Evolutionary conservation across 2,797 vertebrate species (phyloP), one percentile per base, ranked within the genome.

Genomic region (Pipistrellus pygmaeus): DNA sequence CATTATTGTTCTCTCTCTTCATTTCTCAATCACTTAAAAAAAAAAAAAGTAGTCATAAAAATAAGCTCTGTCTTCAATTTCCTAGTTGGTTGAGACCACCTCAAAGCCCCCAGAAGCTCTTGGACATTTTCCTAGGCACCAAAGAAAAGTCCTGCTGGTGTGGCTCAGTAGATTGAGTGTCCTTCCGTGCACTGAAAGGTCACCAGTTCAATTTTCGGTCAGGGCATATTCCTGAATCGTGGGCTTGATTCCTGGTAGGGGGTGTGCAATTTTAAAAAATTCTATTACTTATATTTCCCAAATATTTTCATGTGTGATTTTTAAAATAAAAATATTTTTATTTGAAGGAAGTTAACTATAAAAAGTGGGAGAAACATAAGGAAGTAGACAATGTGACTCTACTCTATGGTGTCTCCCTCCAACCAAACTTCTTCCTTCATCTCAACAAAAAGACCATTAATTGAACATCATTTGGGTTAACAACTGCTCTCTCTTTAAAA

Each of bases 261-360:
- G 60, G 12, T 30, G 27, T 30, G 27, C 60, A 32, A 68, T 68
- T 68, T 68, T 10, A 2, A 2, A 73, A 91, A 81, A 77, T 78
- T 73, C 71, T n/a, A 62, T 77, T 51, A 57, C 57, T 82, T 87
- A 30, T 80, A 57, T 77, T 77, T 92, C 83, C 55, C 68, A 89
- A 91, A 64, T 15, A 57, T 94, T 90, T 75, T 82, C 68, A 87
- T 35, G 14, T 71, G 41, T 88, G 53, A 88, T n/a, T 88, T 87
- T 88, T 85, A 68, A 82, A 82, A 53, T 85, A 62, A 86, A 53
- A 73, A 60, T 14, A 48, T 30, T n/a, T 60, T 60, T 91, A 84
- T 69, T 6, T 72, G 30, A 85, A 93, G 41, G 55, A 91, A 69
- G 23, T 77, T 92, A 85, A 85, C 60, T 81, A 14, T 57, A 55